phyloP scores from a whole-genome alignment of 1,140 invertebrate genomes.

The Oryzaephilus surinamensis region DNA sequence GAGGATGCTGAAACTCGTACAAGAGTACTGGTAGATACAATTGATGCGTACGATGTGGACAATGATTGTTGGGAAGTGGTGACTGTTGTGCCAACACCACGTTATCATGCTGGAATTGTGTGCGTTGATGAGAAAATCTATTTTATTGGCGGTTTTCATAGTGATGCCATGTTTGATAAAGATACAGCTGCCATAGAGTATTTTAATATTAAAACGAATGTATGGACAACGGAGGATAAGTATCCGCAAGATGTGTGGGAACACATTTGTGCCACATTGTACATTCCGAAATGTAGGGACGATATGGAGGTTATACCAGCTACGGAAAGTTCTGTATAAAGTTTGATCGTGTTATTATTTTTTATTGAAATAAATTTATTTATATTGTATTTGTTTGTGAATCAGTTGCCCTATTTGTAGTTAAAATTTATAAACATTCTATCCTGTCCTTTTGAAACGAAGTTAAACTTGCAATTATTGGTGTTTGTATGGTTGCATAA shows the following conservation, averaged over 20 bases:
- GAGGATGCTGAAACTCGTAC: conserved; percentile 26
- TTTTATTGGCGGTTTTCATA: conserved; percentile 61
- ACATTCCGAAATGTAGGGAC: conserved; percentile 50
- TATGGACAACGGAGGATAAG: conserved; percentile 49
- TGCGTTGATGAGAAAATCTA: conserved; percentile 52
- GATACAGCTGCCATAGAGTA: conserved; percentile 53
- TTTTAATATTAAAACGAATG: conserved; percentile 47
- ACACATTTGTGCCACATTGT: conserved; percentile 52
- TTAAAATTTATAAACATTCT: too few relatives aligned
- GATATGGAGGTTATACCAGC: conserved; percentile 33
- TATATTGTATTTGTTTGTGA: too few relatives aligned
- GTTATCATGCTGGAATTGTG: conserved; percentile 58
- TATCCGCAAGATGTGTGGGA: conserved; percentile 61
- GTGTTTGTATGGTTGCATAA: too few relatives aligned
- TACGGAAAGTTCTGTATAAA: conserved; percentile 16
- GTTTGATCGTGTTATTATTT: conserved; percentile 3
- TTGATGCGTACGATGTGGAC: conserved; percentile 54
- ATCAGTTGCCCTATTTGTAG: too few relatives aligned
- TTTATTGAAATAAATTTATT: conserved; percentile 6
- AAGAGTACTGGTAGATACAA: conserved; percentile 48
- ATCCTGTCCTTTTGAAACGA: too few relatives aligned
- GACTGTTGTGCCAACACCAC: conserved; percentile 51
- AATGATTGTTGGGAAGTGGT: conserved; percentile 48
- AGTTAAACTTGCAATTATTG: too few relatives aligned
- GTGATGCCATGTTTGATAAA: conserved; percentile 53